phyloP scores from a whole-genome alignment of 2,113 vertebrate species.

The Bubo blakistoni region DNA sequence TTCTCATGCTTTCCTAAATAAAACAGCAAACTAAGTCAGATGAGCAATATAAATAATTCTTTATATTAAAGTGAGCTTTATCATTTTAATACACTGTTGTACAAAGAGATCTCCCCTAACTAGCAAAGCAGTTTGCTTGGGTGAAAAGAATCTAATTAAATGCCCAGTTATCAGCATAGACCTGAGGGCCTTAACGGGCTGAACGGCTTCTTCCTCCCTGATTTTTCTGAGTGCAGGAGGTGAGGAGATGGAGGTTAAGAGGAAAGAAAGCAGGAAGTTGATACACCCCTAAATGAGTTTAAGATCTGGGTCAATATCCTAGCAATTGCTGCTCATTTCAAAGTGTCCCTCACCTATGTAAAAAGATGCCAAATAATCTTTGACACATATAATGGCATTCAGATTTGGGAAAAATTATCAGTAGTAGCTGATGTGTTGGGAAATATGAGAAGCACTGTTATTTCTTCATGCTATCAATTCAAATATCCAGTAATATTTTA shows the following conservation, averaged over 20 bases:
- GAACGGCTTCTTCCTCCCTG: background rate
- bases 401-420: background rate
- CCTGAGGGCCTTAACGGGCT: background rate
- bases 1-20: slow-evolving; percentile 69
- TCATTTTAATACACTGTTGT: slow-evolving; percentile 52
- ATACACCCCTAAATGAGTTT: background rate
- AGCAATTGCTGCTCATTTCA: background rate
- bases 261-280: background rate
- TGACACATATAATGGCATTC: background rate
- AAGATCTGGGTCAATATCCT: background rate
- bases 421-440: background rate
- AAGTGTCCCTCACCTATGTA: background rate
- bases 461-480: background rate
- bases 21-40: slow-evolving; percentile 68
- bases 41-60: slow-evolving; percentile 62
- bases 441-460: background rate
- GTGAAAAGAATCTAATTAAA: slow-evolving; percentile 63
- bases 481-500: background rate
- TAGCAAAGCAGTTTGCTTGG: slow-evolving; percentile 49
- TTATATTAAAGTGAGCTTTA: slow-evolving; percentile 61
- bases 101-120: slow-evolving; percentile 51
- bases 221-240: background rate
- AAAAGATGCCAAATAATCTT: background rate
- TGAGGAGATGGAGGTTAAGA: background rate
- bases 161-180: slow-evolving; percentile 49